Conservation (phyloP, 2,888 invertebrate genomes). For the Agyllia agylla region DNA sequence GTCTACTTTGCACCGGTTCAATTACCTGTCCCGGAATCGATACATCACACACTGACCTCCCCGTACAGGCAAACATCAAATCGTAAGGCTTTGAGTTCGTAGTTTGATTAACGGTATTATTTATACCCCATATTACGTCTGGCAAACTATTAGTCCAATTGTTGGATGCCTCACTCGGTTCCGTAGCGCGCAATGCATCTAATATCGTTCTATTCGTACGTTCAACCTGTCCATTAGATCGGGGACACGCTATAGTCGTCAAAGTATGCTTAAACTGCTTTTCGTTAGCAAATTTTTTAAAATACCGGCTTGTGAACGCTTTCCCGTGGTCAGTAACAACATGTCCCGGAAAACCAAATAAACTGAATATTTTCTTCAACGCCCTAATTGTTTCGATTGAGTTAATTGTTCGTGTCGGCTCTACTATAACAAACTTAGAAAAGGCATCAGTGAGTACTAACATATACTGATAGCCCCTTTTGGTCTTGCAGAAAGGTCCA, state of each 20-base stretch:
- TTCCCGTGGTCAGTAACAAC: constrained; percentile 59
- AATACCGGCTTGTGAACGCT: constrained; percentile 73
- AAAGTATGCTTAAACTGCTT: constrained; percentile 72
- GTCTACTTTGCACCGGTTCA: neutral
- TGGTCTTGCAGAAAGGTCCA: constrained; percentile 62
- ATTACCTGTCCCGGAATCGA: neutral
- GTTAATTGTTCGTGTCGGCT: constrained; percentile 49
- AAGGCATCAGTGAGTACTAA: constrained; percentile 55
- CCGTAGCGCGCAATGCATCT: constrained; percentile 63
- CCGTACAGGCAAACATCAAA: constrained; percentile 69
- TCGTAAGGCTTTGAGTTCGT: constrained; percentile 61
- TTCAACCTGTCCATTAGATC: constrained; percentile 77
- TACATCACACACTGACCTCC: constrained; percentile 50
- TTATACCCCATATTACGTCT: constrained; percentile 76
- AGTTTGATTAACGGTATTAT: constrained; percentile 58
- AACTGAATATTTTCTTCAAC: constrained; percentile 39
- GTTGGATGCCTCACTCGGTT: constrained; percentile 68
- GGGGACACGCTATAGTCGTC: constrained; percentile 71
- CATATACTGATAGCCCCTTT: constrained; percentile 64
- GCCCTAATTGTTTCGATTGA: constrained; percentile 54
- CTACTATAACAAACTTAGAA: constrained; percentile 36
- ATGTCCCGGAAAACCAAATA: constrained; percentile 46
- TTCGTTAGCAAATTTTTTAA: constrained; percentile 64
- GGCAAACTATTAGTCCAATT: constrained; percentile 70
- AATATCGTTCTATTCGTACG: constrained; percentile 74